phyloP scores from a whole-genome alignment of 2,113 vertebrate genomes.

The Rhynchopsitta pachyrhyncha region DNA sequence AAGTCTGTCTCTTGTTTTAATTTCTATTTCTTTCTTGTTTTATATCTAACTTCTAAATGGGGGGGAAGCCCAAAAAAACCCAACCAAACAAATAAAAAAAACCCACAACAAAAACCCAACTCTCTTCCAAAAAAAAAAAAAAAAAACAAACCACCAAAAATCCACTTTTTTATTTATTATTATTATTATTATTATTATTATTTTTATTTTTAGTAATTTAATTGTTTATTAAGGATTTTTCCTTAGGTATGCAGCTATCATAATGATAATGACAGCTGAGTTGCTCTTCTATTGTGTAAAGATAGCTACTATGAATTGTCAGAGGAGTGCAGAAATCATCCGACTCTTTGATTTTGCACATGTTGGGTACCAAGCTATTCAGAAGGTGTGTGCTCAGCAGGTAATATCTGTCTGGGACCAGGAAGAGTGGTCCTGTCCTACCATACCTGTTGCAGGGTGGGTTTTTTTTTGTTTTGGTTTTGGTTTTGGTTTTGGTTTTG shows the following conservation, averaged over 20 bases:
- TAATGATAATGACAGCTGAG: not conserved
- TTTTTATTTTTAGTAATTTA: not conserved
- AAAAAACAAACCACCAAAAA: not conserved
- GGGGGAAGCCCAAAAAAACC: not conserved
- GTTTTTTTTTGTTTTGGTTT: too few species aligned
- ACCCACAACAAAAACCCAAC: not conserved
- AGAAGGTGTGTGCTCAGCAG: not conserved
- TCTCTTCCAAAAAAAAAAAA: not conserved
- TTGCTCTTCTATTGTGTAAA: not conserved
- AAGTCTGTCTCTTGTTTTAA: constrained; percentile 72
- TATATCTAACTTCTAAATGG: not conserved
- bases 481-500: too few species aligned
- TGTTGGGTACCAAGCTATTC: not conserved
- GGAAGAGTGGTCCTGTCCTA: not conserved
- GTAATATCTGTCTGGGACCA: not conserved
- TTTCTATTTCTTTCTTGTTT: not conserved
- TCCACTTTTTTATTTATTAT: too few species aligned
- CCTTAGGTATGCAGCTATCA: not conserved
- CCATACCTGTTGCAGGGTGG: not conserved
- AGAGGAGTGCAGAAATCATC: not conserved
- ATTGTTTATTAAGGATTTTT: not conserved
- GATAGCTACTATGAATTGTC: not conserved
- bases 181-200: not conserved
- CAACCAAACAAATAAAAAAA: not conserved
- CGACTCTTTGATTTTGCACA: not conserved